phyloP scores from a whole-genome alignment of 2,888 invertebrate species.

The Strigamia maritima region DNA sequence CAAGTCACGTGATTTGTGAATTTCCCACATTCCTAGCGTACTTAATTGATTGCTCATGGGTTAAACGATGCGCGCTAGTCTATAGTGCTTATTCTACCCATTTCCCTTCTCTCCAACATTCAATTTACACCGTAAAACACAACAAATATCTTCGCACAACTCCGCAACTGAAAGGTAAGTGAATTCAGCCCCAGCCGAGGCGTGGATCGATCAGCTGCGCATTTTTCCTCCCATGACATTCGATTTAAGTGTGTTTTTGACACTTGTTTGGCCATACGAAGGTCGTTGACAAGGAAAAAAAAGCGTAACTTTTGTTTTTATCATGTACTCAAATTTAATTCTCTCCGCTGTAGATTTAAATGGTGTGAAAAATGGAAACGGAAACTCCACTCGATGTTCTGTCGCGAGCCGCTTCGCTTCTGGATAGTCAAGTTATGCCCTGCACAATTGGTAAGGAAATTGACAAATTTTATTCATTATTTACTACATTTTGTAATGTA shows the following conservation, averaged over 20 bases:
- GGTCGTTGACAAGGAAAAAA: background rate
- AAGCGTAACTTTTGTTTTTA: background rate
- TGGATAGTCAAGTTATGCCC: slow-evolving; percentile 56
- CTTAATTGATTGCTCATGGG: slow-evolving; percentile 40
- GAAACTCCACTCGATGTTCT: slow-evolving; percentile 83
- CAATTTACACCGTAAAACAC: background rate
- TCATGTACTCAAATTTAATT: background rate
- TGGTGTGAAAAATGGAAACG: slow-evolving; percentile 42
- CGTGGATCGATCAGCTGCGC: background rate
- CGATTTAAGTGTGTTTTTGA: slow-evolving; percentile 3
- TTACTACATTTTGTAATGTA: no score
- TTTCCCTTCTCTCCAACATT: background rate
- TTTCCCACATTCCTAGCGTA: slow-evolving; percentile 39
- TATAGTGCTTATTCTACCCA: background rate
- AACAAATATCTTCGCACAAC: background rate
- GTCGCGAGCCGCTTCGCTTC: slow-evolving; percentile 84
- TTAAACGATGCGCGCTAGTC: slow-evolving; percentile 23
- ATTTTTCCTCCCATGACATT: slow-evolving; percentile 1
- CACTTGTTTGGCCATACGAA: background rate
- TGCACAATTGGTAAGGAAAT: background rate
- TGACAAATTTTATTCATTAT: background rate
- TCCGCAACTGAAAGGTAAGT: background rate
- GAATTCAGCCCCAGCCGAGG: background rate
- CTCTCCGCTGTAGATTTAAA: background rate
- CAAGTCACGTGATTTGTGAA: slow-evolving; percentile 33